Conservation (phyloP, 1,140 invertebrate genomes). For the Caenorhabditis remanei region DNA sequence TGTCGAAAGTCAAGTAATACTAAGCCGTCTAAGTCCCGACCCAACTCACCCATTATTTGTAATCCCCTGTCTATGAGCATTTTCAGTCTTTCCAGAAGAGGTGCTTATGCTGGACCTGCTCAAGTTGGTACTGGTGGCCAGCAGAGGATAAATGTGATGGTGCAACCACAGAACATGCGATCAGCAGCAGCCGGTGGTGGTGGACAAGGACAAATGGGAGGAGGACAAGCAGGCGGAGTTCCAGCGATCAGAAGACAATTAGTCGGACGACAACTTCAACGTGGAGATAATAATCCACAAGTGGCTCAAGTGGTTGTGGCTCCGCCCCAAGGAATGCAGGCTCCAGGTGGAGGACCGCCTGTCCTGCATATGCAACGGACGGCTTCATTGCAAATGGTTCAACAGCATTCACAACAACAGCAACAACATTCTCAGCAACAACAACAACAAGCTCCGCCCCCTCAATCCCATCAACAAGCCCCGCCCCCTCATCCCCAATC, state of each 20-base stretch:
- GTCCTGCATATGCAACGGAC: neutral
- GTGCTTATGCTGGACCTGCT: neutral
- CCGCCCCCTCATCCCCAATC: neutral
- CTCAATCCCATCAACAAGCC: neutral
- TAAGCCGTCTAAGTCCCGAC: neutral
- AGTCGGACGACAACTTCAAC: slow-evolving; percentile 1
- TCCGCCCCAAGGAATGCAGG: slow-evolving; percentile 22
- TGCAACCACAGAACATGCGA: slow-evolving; percentile 28
- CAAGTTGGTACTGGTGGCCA: neutral
- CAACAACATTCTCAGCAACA: neutral
- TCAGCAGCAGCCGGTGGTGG: neutral
- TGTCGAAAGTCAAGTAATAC: neutral
- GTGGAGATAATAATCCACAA: neutral
- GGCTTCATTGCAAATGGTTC: neutral
- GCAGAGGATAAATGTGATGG: slow-evolving; percentile 29
- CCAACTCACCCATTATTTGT: neutral
- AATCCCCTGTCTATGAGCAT: neutral
- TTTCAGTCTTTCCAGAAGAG: slow-evolving; percentile 40
- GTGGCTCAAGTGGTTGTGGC: slow-evolving; percentile 30
- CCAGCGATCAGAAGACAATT: neutral
- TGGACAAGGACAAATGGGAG: neutral
- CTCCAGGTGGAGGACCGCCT: neutral
- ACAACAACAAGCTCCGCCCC: slow-evolving; percentile 8
- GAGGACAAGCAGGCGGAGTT: neutral
- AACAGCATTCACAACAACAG: neutral